These are phyloP conservation scores for Hesperophylax magnus DNA, from an alignment of 1,140 invertebrate species.

Conservation along the genomic window DNA sequence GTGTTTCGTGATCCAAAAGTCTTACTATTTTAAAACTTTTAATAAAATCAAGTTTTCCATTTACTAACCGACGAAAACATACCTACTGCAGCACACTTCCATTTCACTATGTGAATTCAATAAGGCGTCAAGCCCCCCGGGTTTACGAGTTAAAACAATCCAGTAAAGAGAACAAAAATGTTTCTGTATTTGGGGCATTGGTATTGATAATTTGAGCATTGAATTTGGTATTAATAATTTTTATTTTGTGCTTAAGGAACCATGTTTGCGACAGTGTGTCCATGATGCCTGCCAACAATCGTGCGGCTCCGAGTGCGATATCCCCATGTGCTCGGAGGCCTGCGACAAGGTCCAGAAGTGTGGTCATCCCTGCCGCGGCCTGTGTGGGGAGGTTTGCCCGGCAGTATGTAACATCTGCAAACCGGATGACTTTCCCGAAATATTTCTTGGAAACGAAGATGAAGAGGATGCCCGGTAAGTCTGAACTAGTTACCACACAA, in stretches of 20 bases:
- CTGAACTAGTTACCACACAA: not conserved
- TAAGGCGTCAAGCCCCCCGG: no score
- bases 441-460: constrained; percentile 74
- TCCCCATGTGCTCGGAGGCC: constrained; percentile 69
- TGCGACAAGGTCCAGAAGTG: constrained; percentile 70
- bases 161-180: no score
- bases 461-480: constrained; percentile 70
- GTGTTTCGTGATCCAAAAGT: no score
- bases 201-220: no score
- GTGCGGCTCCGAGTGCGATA: constrained; percentile 7
- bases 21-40: no score
- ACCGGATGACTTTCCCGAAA: constrained; percentile 65
- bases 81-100: no score
- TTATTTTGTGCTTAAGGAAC: constrained; percentile 7
- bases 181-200: no score
- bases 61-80: no score
- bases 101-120: no score
- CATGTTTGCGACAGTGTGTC: constrained; percentile 59
- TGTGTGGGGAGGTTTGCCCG: constrained; percentile 78
- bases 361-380: constrained; percentile 75
- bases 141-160: no score
- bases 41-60: no score
- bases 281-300: not conserved
- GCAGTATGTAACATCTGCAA: constrained; percentile 69
- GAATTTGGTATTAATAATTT: not conserved